These are phyloP conservation scores for Orthosia incerta DNA, from an alignment of 2,888 invertebrate species.

Conservation along the genomic window DNA sequence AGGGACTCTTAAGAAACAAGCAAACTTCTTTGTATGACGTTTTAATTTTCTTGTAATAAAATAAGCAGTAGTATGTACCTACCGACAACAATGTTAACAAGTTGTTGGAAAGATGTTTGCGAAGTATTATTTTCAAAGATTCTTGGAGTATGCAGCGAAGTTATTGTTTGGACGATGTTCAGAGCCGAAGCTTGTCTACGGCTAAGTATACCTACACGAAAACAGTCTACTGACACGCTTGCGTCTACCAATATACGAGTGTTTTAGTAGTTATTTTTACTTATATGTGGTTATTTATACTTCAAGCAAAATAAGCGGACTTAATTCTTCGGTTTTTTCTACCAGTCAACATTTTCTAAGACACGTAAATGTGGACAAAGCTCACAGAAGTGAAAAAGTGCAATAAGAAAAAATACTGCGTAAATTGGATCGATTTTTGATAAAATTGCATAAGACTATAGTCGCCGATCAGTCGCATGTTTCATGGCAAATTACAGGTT, in stretches of 20 bases:
- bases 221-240: no score
- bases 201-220: neutral
- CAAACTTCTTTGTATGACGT: neutral
- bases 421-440: neutral
- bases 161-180: slow-evolving; percentile 5
- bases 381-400: no score
- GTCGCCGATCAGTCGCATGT: no score
- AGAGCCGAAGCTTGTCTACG: neutral
- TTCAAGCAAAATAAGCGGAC: no score
- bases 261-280: neutral
- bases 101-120: neutral
- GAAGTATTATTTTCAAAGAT: neutral
- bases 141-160: neutral
- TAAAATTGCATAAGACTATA: no score
- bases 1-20: neutral
- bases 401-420: neutral
- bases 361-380: no score
- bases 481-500: no score
- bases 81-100: neutral
- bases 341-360: neutral
- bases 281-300: no score
- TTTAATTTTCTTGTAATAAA: slow-evolving; percentile 9
- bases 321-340: no score
- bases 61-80: neutral
- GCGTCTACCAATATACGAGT: neutral